A percentile compares a stretch with the other conserved stretches of the same genome.
Evolutionary conservation across 92 coral and sea anemone species (phyloP).

Genomic region (Phenganax marumi): DNA sequence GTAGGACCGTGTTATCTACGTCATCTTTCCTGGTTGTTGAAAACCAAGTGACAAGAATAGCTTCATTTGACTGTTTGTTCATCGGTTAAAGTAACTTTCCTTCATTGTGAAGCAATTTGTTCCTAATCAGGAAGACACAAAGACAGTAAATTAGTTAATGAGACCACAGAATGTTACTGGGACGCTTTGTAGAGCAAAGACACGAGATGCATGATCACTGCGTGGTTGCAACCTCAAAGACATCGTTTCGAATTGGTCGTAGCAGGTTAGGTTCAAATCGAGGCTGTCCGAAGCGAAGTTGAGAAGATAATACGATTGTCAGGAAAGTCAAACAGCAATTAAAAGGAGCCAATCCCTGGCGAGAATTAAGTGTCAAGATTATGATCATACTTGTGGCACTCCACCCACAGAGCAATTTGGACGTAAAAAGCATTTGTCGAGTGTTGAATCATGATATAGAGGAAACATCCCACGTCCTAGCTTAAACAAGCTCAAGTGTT

Average conservation of each 20-base stretch:
- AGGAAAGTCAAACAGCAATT: slow-evolving; percentile 44
- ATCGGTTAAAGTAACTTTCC: slow-evolving; percentile 39
- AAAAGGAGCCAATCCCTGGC: slow-evolving; percentile 27
- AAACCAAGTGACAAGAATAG: slow-evolving; percentile 14
- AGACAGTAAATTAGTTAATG: slow-evolving; percentile 31
- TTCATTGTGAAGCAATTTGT: slow-evolving; percentile 41
- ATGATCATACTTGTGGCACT: slow-evolving; percentile 40
- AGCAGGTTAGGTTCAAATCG: slow-evolving; percentile 4
- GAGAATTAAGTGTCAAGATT: slow-evolving; percentile 37
- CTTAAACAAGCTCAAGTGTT: slow-evolving; percentile 2
- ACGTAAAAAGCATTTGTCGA: slow-evolving; percentile 40
- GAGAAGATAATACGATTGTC: slow-evolving; percentile 45
- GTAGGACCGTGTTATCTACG: background rate
- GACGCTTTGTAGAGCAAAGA: slow-evolving; percentile 4
- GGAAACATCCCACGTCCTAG: slow-evolving; percentile 22
- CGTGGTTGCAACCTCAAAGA: background rate
- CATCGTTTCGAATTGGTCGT: slow-evolving; percentile 1
- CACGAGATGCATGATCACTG: background rate
- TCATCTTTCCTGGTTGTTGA: slow-evolving; percentile 18
- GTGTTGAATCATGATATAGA: slow-evolving; percentile 6
- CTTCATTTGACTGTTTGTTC: slow-evolving; percentile 26
- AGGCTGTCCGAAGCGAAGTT: slow-evolving; percentile 10
- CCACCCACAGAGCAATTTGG: slow-evolving; percentile 40
- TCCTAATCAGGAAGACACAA: slow-evolving; percentile 36
- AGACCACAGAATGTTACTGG: slow-evolving; percentile 4